phyloP scores from a whole-genome alignment of 2,888 invertebrate genomes.

The Harpalus rufipes region DNA sequence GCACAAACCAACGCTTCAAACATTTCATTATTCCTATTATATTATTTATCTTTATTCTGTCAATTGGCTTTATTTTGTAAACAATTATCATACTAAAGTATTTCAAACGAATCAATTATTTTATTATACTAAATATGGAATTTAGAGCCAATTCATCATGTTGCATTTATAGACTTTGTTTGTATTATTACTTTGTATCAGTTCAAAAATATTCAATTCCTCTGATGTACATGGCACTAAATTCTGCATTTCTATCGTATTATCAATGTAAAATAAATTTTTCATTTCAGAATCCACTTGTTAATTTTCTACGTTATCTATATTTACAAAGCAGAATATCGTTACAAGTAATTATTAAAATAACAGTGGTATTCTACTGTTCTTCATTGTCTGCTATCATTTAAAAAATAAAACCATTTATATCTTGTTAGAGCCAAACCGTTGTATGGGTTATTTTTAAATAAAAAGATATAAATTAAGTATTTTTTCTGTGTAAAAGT shows the following conservation, averaged over 20 bases:
- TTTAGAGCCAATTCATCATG: conserved; percentile 45
- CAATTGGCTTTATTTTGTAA: conserved; percentile 52
- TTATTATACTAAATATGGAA: conserved; percentile 44
- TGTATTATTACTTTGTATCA: conserved; percentile 11
- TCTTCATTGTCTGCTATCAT: conserved; percentile 68
- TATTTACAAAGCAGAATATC: conserved; percentile 64
- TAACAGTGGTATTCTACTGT: conserved; percentile 54
- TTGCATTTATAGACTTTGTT: conserved; percentile 40
- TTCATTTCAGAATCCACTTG: conserved; percentile 60
- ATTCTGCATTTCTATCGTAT: conserved; percentile 52
- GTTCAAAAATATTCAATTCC: conserved; percentile 9
- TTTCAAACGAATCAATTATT: conserved; percentile 48
- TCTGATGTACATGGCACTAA: conserved; percentile 38
- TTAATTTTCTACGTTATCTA: conserved; percentile 66
- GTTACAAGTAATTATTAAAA: conserved; percentile 54
- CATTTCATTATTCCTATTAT: conserved; percentile 52
- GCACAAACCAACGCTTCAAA: conserved; percentile 66
- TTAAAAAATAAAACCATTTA: conserved; percentile 74
- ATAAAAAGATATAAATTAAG: conserved; percentile 72
- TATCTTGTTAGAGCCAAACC: conserved; percentile 76
- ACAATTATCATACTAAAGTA: conserved; percentile 42
- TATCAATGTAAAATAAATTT: conserved; percentile 44
- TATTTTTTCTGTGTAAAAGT: conserved; percentile 45
- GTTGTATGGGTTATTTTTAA: conserved; percentile 78
- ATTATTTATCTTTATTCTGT: conserved; percentile 47